Conservation (phyloP, 2,888 invertebrate species). For the Petrophora chlorosata region DNA sequence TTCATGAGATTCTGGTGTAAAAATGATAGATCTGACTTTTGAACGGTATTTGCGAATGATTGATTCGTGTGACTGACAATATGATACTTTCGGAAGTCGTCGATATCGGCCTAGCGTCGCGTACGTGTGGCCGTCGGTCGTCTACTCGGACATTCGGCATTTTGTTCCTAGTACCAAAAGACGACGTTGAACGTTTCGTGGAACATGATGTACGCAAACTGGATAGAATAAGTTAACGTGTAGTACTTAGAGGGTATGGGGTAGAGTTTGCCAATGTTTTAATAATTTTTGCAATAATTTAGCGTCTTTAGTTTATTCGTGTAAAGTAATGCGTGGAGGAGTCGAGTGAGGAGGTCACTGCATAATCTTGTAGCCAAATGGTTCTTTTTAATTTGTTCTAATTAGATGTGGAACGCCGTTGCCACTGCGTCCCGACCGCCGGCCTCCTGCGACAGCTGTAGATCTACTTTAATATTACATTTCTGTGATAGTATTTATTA, state of each 20-base stretch:
- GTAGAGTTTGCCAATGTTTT: conserved; percentile 56
- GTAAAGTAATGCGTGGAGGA: conserved; percentile 42
- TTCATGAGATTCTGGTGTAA: conserved; percentile 45
- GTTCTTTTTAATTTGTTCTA: conserved; percentile 48
- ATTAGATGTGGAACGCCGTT: conserved; percentile 17
- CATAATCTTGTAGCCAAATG: conserved; percentile 56
- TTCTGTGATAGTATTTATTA: conserved; percentile 35
- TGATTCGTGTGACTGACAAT: conserved; percentile 45
- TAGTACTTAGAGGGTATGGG: conserved; percentile 74
- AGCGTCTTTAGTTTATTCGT: conserved; percentile 42
- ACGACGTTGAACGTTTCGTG: conserved; percentile 19
- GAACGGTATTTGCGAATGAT: conserved; percentile 40
- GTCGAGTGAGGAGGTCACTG: conserved; percentile 41
- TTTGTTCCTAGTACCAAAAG: conserved; percentile 32
- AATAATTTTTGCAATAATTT: conserved; percentile 62
- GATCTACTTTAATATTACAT: conserved; percentile 17
- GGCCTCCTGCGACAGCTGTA: conserved; percentile 25
- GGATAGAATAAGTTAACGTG: conserved; percentile 59
- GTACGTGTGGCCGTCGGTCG: conserved; percentile 19
- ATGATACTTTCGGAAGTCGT: conserved; percentile 39
- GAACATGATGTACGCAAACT: conserved; percentile 22
- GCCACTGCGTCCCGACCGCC: conserved; percentile 15
- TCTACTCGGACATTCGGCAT: neutral
- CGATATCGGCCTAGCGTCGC: conserved; percentile 51
- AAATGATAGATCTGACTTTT: conserved; percentile 53